A percentile compares a stretch with the other conserved stretches of the same genome.
Evolutionary conservation across 1,140 invertebrate species (phyloP).

Genomic region (Ceratitis capitata): DNA sequence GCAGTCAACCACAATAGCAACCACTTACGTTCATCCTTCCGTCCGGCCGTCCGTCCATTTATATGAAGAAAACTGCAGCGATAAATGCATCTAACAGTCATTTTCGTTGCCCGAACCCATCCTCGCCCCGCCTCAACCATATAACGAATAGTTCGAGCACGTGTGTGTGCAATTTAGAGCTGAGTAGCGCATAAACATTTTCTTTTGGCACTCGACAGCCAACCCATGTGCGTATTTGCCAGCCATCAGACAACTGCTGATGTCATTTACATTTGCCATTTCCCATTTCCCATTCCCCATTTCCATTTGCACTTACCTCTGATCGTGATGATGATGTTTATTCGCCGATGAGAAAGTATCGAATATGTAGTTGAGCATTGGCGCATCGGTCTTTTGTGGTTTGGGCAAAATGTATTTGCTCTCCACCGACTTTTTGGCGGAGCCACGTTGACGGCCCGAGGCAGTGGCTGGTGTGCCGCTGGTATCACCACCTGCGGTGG

Average conservation of each 20-base stretch:
- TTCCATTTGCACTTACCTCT: constrained; percentile 64
- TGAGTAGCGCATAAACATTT: neutral
- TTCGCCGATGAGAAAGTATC: constrained; percentile 74
- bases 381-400: constrained; percentile 71
- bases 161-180: neutral
- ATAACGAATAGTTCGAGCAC: too few relatives aligned
- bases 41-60: too few relatives aligned
- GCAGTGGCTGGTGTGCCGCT: neutral
- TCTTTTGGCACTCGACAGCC: neutral
- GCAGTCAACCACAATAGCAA: constrained; percentile 4
- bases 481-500: constrained; percentile 38
- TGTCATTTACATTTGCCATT: too few relatives aligned
- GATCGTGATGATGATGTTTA: constrained; percentile 73
- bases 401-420: constrained; percentile 57
- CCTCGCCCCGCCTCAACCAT: neutral
- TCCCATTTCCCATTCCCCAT: too few relatives aligned
- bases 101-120: too few relatives aligned
- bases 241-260: neutral
- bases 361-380: constrained; percentile 79
- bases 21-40: neutral
- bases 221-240: neutral
- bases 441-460: constrained; percentile 20
- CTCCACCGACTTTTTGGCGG: constrained; percentile 55
- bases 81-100: neutral
- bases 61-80: neutral